phyloP scores from a whole-genome alignment of 2,888 invertebrate genomes.

The Amaurobius ferox region DNA sequence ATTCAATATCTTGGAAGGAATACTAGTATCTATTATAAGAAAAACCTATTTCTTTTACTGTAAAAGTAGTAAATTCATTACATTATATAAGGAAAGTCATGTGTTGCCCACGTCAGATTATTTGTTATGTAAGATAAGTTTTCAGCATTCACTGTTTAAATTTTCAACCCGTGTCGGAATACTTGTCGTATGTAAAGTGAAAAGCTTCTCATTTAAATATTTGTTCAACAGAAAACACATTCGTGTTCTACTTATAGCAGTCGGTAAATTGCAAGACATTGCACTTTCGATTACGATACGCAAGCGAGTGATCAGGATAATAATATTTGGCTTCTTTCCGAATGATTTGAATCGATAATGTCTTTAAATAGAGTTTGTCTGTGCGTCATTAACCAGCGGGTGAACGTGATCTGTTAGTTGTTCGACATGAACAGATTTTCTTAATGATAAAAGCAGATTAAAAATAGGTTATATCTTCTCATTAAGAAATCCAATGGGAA shows the following conservation, averaged over 20 bases:
- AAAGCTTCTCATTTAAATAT: background rate
- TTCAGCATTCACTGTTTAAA: no score
- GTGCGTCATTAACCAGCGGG: background rate
- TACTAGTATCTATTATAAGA: no score
- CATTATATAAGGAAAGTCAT: no score
- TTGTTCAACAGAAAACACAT: background rate
- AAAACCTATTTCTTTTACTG: no score
- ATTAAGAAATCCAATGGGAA: background rate
- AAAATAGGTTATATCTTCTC: background rate
- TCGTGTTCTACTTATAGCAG: background rate
- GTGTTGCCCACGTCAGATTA: no score
- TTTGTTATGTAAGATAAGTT: no score
- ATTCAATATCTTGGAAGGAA: no score
- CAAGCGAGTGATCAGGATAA: background rate
- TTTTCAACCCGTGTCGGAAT: no score
- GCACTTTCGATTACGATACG: background rate
- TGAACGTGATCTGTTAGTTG: background rate
- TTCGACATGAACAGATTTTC: background rate
- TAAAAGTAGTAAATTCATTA: no score
- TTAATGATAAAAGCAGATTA: constrained; percentile 1
- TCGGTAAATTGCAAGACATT: background rate
- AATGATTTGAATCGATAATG: constrained; percentile 13
- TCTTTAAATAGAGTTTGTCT: constrained; percentile 20
- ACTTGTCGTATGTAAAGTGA: no score
- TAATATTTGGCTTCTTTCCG: background rate